Base-by-base conservation (phyloP, 2,113 vertebrate species). In the Pluvianellus socialis region DNA sequence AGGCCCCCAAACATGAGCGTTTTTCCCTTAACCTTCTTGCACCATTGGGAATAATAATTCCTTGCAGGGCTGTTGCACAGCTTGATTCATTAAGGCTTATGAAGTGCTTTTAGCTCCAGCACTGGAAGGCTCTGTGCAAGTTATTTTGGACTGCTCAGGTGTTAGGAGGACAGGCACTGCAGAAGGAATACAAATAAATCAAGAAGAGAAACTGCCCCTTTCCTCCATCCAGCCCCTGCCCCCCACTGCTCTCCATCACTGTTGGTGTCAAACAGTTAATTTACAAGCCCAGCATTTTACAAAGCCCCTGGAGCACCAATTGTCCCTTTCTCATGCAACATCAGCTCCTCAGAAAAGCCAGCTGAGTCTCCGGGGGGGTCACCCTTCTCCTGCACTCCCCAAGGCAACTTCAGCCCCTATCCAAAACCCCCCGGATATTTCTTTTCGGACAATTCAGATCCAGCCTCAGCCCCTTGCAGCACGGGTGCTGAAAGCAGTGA, bases 251-350 rank as follows among this genome's bases (percentile, higher is more conserved):
- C 85, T 96, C 88, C 80, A 95, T 94, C 96, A 96, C 95, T 38
- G 79, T 79, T 86, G 88, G 92, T 87, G 93, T 96, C 95, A 97
- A 96, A 90, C 93, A 97, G 92, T 94, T 96, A 94, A 96, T 97
- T 97, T 97, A 96, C 95, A 94, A 96, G 65, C 93, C 88, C 90
- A 81, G 81, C 86, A 67, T 55, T 94, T 96, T 86, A 94, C 86
- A 87, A 92, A 96, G 85, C 61, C 90, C 95, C 94, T 40, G 91
- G 76, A 90, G 96, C 91, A 93, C 85, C 94, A 93, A 94, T 83
- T 93, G 94, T 96, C 85, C 94, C 92, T 91, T 95, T 79, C 90
- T 94, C 93, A 75, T 58, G 79, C 62, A 67, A 92, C 81, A 96
- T 72, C 95, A 88, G 89, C 91, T 88, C 76, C 93, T 92, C 94